Conservation (phyloP, 1,140 invertebrate species). For the Agrilus planipennis region DNA sequence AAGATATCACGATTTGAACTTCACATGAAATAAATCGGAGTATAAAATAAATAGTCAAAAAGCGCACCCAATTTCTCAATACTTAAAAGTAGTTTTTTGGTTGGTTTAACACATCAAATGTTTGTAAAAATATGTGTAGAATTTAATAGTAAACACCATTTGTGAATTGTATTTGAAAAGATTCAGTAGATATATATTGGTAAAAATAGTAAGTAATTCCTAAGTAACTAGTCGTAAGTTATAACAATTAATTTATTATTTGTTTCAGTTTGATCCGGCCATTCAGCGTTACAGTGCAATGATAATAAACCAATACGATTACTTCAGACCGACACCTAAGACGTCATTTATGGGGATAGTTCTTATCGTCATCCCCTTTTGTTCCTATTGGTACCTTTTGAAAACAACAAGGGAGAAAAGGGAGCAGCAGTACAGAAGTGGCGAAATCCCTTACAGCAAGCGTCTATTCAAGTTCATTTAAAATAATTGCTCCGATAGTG, state of each 20-base stretch:
- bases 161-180: background rate
- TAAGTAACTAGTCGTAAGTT: too few species aligned
- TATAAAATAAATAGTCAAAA: too few species aligned
- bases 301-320: conserved; percentile 47
- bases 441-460: conserved; percentile 60
- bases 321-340: conserved; percentile 53
- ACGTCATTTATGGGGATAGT: conserved; percentile 41
- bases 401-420: conserved; percentile 39
- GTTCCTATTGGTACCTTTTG: conserved; percentile 39
- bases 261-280: conserved; percentile 61
- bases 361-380: conserved; percentile 45
- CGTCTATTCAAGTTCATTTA: conserved; percentile 45
- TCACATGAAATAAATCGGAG: too few species aligned
- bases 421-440: conserved; percentile 48
- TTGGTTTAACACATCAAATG: background rate
- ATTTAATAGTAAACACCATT: background rate
- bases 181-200: background rate
- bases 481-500: conserved; percentile 6
- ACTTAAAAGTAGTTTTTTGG: background rate
- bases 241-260: conserved; percentile 29
- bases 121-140: background rate
- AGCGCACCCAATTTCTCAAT: too few species aligned
- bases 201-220: too few species aligned
- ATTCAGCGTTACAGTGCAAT: conserved; percentile 57
- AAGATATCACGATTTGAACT: too few species aligned